Percentiles rank a stretch among this genome's conserved stretches.
phyloP scores from a whole-genome alignment of 2,113 vertebrate species.

The Thymallus thymallus region DNA sequence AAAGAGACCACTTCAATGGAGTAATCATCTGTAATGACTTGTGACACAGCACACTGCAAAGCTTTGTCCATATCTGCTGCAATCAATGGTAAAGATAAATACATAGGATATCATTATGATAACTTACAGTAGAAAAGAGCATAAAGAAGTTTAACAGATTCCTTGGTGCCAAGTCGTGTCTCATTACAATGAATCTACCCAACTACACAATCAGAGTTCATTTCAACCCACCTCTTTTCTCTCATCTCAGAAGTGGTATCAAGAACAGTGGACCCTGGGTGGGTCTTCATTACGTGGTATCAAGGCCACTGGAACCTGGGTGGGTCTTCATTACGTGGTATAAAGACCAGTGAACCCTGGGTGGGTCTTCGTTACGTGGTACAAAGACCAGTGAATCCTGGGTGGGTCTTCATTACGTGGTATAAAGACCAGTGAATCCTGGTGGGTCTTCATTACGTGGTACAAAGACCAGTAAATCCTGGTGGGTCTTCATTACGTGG shows the following conservation, averaged over 20 bases:
- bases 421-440: no score
- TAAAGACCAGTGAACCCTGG: no score
- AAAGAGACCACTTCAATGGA: conserved; percentile 26
- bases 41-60: neutral
- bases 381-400: no score
- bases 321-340: no score
- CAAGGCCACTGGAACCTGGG: no score
- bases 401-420: no score
- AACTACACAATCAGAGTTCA: neutral
- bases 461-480: no score
- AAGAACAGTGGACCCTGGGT: no score
- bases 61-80: conserved; percentile 3
- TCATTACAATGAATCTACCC: neutral
- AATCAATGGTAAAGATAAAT: conserved; percentile 9
- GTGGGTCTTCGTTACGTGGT: no score
- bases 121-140: neutral
- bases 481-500: no score
- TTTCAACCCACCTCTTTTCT: neutral
- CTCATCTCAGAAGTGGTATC: neutral
- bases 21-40: conserved; percentile 30
- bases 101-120: neutral
- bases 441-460: no score
- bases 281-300: no score
- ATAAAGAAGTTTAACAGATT: neutral
- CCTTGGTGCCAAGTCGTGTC: neutral